A percentile compares a stretch with the other conserved stretches of the same genome.
These are phyloP conservation scores for Thereuonema tuberculata DNA, from an alignment of 1,140 invertebrate genomes.

Conservation along the genomic window DNA sequence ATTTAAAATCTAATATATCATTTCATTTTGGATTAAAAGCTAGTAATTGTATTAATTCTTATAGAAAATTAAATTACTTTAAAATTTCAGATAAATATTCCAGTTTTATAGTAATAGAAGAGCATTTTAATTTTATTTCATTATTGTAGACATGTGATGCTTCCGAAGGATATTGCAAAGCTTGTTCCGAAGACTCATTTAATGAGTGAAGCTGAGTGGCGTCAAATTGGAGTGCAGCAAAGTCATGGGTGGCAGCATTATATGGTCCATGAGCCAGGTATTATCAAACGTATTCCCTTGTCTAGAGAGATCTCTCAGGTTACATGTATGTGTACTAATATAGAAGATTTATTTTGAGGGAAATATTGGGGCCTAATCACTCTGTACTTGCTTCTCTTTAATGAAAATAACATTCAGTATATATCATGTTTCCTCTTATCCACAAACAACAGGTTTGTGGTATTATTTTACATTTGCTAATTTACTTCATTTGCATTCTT, in stretches of 20 bases:
- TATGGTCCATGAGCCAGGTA: slow-evolving; percentile 83
- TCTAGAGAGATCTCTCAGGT: background rate
- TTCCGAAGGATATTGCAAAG: slow-evolving; percentile 82
- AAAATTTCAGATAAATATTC: too few species aligned
- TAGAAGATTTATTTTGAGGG: background rate
- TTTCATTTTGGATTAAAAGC: too few species aligned
- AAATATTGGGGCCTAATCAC: background rate
- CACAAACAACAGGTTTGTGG: too few species aligned
- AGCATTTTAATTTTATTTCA: too few species aligned
- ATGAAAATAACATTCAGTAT: background rate
- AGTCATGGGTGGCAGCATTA: slow-evolving; percentile 91
- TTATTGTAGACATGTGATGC: slow-evolving; percentile 64
- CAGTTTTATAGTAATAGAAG: too few species aligned
- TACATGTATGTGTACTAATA: background rate
- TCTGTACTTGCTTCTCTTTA: background rate
- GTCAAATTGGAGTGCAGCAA: slow-evolving; percentile 80
- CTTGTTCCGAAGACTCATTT: slow-evolving; percentile 76
- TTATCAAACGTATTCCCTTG: too few species aligned
- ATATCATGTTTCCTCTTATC: background rate
- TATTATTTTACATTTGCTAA: too few species aligned
- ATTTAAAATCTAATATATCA: too few species aligned
- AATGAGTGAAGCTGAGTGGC: slow-evolving; percentile 84
- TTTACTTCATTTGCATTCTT: too few species aligned
- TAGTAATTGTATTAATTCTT: too few species aligned
- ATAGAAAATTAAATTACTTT: too few species aligned